Conservation (phyloP, 2,888 invertebrate genomes). For the Keiferia lycopersicella region DNA sequence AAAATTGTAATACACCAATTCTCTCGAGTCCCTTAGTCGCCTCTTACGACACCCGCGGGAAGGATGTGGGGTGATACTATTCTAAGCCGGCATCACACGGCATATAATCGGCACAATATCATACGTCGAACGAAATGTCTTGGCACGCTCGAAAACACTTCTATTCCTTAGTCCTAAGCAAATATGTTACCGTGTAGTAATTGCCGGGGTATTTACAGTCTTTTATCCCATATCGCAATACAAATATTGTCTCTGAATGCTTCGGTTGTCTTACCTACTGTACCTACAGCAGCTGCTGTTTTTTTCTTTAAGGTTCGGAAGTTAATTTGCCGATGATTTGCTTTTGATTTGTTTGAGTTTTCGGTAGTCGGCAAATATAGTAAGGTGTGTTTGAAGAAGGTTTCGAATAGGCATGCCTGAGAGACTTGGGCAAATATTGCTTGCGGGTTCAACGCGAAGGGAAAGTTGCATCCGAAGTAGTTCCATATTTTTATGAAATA, state of each 20-base stretch:
- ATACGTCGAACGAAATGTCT: slow-evolving; percentile 58
- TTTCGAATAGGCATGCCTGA: slow-evolving; percentile 13
- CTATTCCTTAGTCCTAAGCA: slow-evolving; percentile 79
- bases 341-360: slow-evolving; percentile 50
- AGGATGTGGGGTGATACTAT: too few species aligned
- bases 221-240: slow-evolving; percentile 78
- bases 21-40: too few species aligned
- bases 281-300: slow-evolving; percentile 55
- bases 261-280: slow-evolving; percentile 74
- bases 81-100: too few species aligned
- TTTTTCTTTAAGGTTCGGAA: slow-evolving; percentile 53
- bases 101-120: too few species aligned
- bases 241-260: slow-evolving; percentile 78
- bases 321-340: slow-evolving; percentile 73
- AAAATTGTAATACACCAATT: too few species aligned
- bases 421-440: not conserved
- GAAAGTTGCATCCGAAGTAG: not conserved
- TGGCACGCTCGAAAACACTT: slow-evolving; percentile 76
- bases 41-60: too few species aligned
- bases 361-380: slow-evolving; percentile 33
- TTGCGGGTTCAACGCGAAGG: not conserved
- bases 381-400: slow-evolving; percentile 29
- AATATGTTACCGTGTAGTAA: slow-evolving; percentile 78
- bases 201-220: slow-evolving; percentile 77
- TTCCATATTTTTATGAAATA: too few species aligned